Base-by-base conservation (phyloP, 1,140 invertebrate species). In the Heliconius hewitsoni region DNA sequence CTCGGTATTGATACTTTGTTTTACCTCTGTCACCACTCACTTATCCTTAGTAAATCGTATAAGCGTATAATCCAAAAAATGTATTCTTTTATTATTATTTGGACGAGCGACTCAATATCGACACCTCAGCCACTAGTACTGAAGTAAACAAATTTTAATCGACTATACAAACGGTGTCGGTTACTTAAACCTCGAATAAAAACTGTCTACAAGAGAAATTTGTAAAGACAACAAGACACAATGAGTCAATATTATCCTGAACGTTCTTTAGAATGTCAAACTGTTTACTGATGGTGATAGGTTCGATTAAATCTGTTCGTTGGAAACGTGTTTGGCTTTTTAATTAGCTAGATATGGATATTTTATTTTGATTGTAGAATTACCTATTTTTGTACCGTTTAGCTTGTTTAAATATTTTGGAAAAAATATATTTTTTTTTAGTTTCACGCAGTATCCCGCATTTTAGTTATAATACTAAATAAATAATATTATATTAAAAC, bases 81-180 rank as follows among this genome's bases (percentile, higher is more conserved):
- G n/a, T n/a, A n/a, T 19, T 23, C 8, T 52, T 46, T 16, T 57
- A 57, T 23, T 57, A 30, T 16, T 13, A 66, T 66, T 30, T 66
- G 0, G 9, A 27, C 30, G 23, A 16, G 9, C 13, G 23, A 3
- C 4, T 66, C 23, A 66, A 66, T 42, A 52, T 57, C 55, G 27
- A 75, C 57, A 42, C 52, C 73, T 77, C 70, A 71, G 70, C 71
- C 52, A 76, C 34, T 37, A 37, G 34, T 37, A 37, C 71, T 52
- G 79, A 52, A 81, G 83, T 83, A 85, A 85, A 85, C 83, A 85
- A 73, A 80, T 83, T 84, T 85, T 85, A 85, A 85, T 83, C 83
- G 82, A 82, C 73, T 78, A 71, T 66, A 75, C 82, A 85, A 83
- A 85, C 83, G 78, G 78, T 85, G 82, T 85, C 82, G 74, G 71